A percentile compares a stretch with the other conserved stretches of the same genome.
phyloP scores from a whole-genome alignment of 2,113 vertebrate species.

The Leptobrachium leishanense region DNA sequence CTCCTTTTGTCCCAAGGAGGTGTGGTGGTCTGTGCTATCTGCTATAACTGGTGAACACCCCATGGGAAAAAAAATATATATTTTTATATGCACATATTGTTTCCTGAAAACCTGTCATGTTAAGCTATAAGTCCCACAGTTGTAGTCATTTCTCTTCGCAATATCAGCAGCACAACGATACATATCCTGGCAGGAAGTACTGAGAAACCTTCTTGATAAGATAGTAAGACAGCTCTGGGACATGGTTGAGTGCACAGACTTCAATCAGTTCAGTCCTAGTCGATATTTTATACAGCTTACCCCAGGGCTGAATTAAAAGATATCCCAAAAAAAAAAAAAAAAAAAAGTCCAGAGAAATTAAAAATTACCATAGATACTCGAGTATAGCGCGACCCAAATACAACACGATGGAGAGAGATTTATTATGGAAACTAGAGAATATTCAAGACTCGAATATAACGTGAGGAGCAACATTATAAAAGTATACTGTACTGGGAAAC shows the following conservation, averaged over 20 bases:
- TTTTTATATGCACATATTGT: conserved; percentile 11
- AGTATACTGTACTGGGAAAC: too few species aligned
- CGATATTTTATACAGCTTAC: too few species aligned
- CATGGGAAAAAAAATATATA: conserved; percentile 57
- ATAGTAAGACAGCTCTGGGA: neutral
- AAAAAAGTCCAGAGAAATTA: too few species aligned
- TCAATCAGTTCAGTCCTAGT: neutral
- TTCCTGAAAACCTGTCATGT: too few species aligned
- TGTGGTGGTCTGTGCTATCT: conserved; percentile 52
- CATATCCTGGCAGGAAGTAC: conserved; percentile 64
- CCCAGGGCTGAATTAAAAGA: too few species aligned
- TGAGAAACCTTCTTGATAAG: conserved; percentile 57
- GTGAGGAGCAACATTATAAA: too few species aligned
- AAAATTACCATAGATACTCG: too few species aligned
- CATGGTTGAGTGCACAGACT: neutral
- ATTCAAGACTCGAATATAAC: too few species aligned
- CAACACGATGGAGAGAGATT: too few species aligned
- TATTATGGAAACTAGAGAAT: too few species aligned
- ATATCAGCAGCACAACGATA: conserved; percentile 54
- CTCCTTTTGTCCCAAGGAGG: conserved; percentile 56
- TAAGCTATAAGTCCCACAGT: conserved; percentile 42
- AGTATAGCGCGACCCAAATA: too few species aligned
- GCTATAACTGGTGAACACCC: conserved; percentile 51
- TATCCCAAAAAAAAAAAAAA: too few species aligned
- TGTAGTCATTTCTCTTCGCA: neutral